Conservation (phyloP, 1,140 invertebrate genomes). For the Danaus plexippus region DNA sequence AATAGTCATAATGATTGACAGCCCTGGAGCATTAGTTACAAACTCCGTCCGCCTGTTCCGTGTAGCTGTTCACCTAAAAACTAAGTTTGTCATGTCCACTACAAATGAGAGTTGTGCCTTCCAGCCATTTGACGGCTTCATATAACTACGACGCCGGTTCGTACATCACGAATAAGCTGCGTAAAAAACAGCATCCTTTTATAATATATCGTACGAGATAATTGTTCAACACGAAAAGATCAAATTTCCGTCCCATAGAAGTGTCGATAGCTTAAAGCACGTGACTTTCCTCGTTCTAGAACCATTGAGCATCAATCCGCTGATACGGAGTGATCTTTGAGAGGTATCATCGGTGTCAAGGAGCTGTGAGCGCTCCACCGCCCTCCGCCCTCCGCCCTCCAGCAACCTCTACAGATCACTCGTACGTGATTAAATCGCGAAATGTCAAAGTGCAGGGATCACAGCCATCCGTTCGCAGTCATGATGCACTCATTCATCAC, state of each 20-base stretch:
- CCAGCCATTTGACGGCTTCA: too few species aligned
- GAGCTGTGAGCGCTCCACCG: conserved; percentile 15
- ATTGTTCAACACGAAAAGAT: too few species aligned
- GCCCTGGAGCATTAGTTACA: conserved; percentile 43
- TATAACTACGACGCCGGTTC: too few species aligned
- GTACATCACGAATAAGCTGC: too few species aligned
- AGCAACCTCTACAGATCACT: conserved; percentile 24
- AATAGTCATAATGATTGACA: conserved; percentile 11
- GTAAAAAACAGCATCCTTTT: too few species aligned
- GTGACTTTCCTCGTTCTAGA: conserved; percentile 12
- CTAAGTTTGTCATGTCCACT: conserved; percentile 16
- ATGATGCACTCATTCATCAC: conserved; percentile 26
- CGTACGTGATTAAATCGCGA: conserved; percentile 59
- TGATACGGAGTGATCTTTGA: conserved; percentile 38
- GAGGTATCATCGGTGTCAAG: conserved; percentile 45
- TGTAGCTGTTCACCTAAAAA: conserved; percentile 28
- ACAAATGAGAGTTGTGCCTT: conserved; percentile 1
- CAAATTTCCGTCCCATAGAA: too few species aligned
- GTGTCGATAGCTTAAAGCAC: background rate
- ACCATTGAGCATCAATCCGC: conserved; percentile 16
- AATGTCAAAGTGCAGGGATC: conserved; percentile 60
- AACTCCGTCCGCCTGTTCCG: conserved; percentile 47
- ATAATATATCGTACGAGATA: too few species aligned
- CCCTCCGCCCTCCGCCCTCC: conserved; percentile 23
- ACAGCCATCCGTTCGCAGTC: conserved; percentile 28